phyloP scores from a whole-genome alignment of 2,113 vertebrate genomes.

The Anser cygnoides region DNA sequence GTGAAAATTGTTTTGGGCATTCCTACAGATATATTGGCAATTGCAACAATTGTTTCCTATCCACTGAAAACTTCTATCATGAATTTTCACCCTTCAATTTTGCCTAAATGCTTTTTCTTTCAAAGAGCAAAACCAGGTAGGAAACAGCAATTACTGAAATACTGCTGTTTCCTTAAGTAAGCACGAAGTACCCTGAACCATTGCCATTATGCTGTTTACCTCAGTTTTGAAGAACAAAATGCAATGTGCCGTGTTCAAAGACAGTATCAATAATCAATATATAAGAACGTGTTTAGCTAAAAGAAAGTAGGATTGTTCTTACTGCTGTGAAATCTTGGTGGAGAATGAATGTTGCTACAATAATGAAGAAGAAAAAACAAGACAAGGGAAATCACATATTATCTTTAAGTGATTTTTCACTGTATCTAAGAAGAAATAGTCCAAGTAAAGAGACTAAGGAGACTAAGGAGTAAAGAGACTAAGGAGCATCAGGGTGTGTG shows the following conservation, averaged over 20 bases:
- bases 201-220: not conserved
- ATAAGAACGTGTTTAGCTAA: not conserved
- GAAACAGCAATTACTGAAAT: not conserved
- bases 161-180: not conserved
- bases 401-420: not conserved
- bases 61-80: not conserved
- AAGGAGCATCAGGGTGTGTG: too few species aligned
- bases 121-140: not conserved
- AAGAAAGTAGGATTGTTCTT: not conserved
- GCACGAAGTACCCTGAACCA: not conserved
- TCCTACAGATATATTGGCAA: not conserved
- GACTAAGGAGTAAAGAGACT: too few species aligned
- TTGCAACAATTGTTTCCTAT: not conserved
- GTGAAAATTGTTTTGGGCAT: not conserved
- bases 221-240: constrained; percentile 27
- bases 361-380: not conserved
- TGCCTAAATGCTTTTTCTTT: not conserved
- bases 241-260: not conserved
- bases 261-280: not conserved
- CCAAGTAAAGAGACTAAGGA: not conserved
- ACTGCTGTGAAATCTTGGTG: not conserved
- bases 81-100: not conserved
- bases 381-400: not conserved
- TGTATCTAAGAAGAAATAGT: not conserved
- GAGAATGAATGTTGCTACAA: not conserved